Evolutionary conservation across 2,113 vertebrate species (phyloP), one percentile per base, ranked within the genome.

Genomic region (Corythornis cristatus): DNA sequence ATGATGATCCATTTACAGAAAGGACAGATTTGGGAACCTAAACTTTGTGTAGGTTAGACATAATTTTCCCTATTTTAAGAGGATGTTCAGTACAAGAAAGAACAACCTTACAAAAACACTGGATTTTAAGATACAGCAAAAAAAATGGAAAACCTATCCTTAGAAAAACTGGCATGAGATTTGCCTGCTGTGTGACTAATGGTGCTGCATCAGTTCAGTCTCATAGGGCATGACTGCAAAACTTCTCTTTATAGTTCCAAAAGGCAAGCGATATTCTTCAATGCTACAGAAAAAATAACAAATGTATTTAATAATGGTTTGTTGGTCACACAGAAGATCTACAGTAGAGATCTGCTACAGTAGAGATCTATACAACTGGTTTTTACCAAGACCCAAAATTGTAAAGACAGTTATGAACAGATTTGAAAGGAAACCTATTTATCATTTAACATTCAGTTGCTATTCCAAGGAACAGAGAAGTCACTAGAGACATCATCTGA

Each of bases 111-210:
- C 8, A 83, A 89, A 87, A 91, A 5, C 20, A 66, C 2, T 51
- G 68, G 54, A 68, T 60, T 76, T 90, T 76, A 93, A 90, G 58
- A 37, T 2, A 68, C 6, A 78, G n/a, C 22, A 94, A 82, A 96
- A 96, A 56, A 56, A 92, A 76, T 8, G 33, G 54, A 79, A 73
- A 93, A 77, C 88, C 9, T 19, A 42, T 46, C 33, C 51, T 74
- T 56, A 18, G 15, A 66, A 90, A 89, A 79, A 66, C 31, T 66
- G 56, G 51, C 71, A 91, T 17, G 48, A 91, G n/a, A 72, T 77
- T 71, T 95, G 74, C 56, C 87, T 80, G 75, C 74, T 87, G 78
- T 85, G 77, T 91, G 93, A 79, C 56, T 96, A 87, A 89, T 77
- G 67, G 56, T 85, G 74, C 71, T 70, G 67, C 71, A 77, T 74